Evolutionary conservation across 1,140 invertebrate species (phyloP), one percentile per base, ranked within the genome.

Genomic region (Cydia pomonella): DNA sequence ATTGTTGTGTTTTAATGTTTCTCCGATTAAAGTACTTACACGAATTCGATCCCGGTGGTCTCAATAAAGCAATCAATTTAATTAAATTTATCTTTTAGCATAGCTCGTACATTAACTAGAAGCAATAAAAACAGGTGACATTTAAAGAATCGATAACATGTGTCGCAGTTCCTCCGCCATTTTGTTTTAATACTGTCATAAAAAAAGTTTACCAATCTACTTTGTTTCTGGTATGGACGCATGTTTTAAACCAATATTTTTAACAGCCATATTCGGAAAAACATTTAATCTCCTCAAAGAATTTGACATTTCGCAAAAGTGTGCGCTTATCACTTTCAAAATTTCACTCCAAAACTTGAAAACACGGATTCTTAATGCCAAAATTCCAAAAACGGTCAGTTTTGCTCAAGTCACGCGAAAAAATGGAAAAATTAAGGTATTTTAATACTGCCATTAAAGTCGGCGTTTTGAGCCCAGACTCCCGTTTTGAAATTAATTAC

Each of bases 401-500:
- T 59, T 59, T 59, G 53, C 23, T 59, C 16, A 10, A 59, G 7
- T 59, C 21, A 7, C 53, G 53, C 53, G 53, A 23, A 59, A 18
- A 69, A 69, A 41, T 5, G 29, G n/a, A 69, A 69, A 33, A 69
- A 69, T 33, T 29, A 33, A 69, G 64, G 64, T 18, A 69, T 69
- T 69, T 69, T 69, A 69, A 69, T 69, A 38, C 64, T 33, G 29
- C 29, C 64, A 69, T 69, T 69, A 41, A 69, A 69, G 64, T 69
- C 29, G 64, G 64, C 64, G 27, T 38, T 69, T 38, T 33, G 18
- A 23, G 27, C 25, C 27, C 33, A n/a, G 29, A 41, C 27, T 69
- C 29, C 64, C 29, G 64, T 69, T 69, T 69, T 38, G 64, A 33
- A 18, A 69, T 69, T 69, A 69, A 69, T 69, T 69, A 69, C 64